Evolutionary conservation across 2,888 invertebrate species (phyloP), one percentile per base, ranked within the genome.

Genomic region (Lingula anatina): DNA sequence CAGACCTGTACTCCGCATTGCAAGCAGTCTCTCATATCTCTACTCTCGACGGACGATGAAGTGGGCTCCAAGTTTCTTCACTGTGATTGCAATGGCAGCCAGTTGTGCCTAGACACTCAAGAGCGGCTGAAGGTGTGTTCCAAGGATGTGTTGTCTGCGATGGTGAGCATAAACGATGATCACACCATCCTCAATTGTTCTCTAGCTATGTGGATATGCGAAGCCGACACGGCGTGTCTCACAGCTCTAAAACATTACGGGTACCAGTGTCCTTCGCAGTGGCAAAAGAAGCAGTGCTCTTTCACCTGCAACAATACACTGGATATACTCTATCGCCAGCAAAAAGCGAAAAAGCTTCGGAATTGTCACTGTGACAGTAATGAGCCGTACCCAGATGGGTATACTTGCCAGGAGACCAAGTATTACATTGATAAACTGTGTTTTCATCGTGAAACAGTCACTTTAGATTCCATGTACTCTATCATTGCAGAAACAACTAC

Each of bases 281-380:
- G 88, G 73, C 81, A 81, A 53, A 89, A 89, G 5, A 85, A 64
- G 84, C 64, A 62, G 70, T 90, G 90, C 77, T 86, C 88, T 9
- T 81, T 82, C 55, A 81, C 86, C 51, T 90, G 90, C 75, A 83
- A 85, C 59, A 90, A 90, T 76, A 88, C 88, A 52, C 84, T 90
- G 60, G 83, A 53, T 25, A 65, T 72, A 35, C 78, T 90, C 56
- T 82, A 84, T 62, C 83, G 88, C 42, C 89, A 89, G 56, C 59
- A 86, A 58, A 88, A 88, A 70, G 89, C 90, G 0, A 84, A 85
- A 12, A 88, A 88, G 55, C 74, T 90, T 48, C 84, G 84, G 41
- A 85, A 83, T 9, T 90, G 90, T 68, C 81, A 82, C 53, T 90
- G 90, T 70, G 88, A 88, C 66, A 89, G 88, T 1, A 56, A 45